phyloP scores from a whole-genome alignment of 1,140 invertebrate species.

The Drosophila bocqueti region DNA sequence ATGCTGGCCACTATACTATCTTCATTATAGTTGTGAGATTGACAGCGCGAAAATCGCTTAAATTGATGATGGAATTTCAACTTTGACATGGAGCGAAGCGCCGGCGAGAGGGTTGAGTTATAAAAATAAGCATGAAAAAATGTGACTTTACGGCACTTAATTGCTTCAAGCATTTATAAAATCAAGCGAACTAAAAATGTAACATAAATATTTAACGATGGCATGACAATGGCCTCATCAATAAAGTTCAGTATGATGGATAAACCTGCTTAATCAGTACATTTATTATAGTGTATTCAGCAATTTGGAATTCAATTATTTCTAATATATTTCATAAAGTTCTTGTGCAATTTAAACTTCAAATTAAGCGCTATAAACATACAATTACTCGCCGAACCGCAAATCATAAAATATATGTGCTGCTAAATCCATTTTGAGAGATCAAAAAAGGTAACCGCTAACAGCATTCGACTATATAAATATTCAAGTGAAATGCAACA shows the following conservation, averaged over 20 bases:
- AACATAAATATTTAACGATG: conserved; percentile 1
- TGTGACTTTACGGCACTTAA: conserved; percentile 1
- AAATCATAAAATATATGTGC: conserved; percentile 3
- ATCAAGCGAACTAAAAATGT: not conserved
- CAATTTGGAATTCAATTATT: not conserved
- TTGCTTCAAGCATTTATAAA: not conserved
- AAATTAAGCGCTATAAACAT: not conserved
- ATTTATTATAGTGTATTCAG: not conserved
- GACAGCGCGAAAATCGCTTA: conserved; percentile 15
- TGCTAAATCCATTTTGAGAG: not conserved
- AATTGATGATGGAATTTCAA: conserved; percentile 21
- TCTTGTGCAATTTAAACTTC: not conserved
- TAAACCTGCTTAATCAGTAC: not conserved
- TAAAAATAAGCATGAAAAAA: conserved; percentile 29
- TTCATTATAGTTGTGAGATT: conserved; percentile 22
- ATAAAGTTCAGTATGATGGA: not conserved
- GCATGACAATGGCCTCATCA: not conserved
- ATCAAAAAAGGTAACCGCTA: conserved; percentile 5
- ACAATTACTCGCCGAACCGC: conserved; percentile 1
- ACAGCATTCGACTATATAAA: conserved; percentile 1
- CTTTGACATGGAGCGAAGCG: not conserved
- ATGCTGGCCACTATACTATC: conserved; percentile 17
- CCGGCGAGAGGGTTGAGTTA: not conserved
- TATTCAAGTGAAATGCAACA: conserved; percentile 9
- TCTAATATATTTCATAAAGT: not conserved